Evolutionary conservation across 2,113 vertebrate species (phyloP), one percentile per base, ranked within the genome.

Genomic region (Xenopus laevis): DNA sequence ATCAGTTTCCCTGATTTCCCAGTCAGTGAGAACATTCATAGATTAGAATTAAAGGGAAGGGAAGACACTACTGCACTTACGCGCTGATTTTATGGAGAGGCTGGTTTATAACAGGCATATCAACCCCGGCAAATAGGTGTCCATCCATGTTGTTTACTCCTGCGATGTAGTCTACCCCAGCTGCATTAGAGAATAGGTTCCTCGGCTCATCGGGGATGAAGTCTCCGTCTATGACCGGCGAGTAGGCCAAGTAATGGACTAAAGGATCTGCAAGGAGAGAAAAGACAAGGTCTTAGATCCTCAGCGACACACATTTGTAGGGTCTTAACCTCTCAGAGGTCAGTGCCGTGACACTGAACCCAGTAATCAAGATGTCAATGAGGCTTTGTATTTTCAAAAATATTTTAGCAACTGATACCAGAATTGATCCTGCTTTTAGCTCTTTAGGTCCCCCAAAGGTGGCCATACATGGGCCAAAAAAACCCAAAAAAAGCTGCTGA

Each of bases 101-200:
- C 47, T 83, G 81, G 83, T 96, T 92, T 69, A 99, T 16, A 7
- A 87, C 87, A 0, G 94, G 92, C 11, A 97, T 0, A 40, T 98
- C 95, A 0, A 95, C 0, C 0, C 71, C 80, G 0, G 90, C 88
- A 18, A 98, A 97, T 6, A 98, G 0, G 79, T 97, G 94, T 7
- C 93, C 95, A 0, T 99, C 96, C 94, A 98, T 98, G 87, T 95
- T 6, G 0, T 98, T 99, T 82, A 85, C 70, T 44, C 97, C 97
- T 0, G 79, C 90, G 0, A 98, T 50, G 84, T 95, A 96, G 83
- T 97, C 95, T 0, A 97, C 82, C 21, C 93, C 88, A 0, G 94
- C 95, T 0, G 94, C 47, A 0, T 97, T 98, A 78, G 79, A 78
- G 52, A 93, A 98, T 61, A 98, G 88, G 0, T 91, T 89, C 23